phyloP scores from a whole-genome alignment of 2,888 invertebrate genomes.

The Torymus aiolomorphi region DNA sequence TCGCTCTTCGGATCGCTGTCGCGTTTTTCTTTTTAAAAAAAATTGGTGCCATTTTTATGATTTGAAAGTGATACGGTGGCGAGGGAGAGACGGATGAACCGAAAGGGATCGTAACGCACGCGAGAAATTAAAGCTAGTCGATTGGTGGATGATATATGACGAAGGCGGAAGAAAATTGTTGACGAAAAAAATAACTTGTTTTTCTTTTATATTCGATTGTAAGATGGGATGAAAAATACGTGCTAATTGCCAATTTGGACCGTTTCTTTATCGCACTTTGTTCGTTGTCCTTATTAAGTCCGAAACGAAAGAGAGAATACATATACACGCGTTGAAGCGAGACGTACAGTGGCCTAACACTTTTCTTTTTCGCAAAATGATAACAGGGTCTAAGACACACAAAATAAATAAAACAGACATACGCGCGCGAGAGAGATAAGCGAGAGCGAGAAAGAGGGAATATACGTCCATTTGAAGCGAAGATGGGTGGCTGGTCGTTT shows the following conservation, averaged over 20 bases:
- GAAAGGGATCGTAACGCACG: slow-evolving; percentile 40
- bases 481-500: slow-evolving; percentile 15
- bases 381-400: slow-evolving; percentile 57
- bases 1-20: neutral
- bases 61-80: neutral
- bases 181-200: slow-evolving; percentile 14
- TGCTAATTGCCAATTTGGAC: slow-evolving; percentile 41
- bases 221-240: slow-evolving; percentile 7
- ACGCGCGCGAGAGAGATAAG: slow-evolving; percentile 23
- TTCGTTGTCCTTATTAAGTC: slow-evolving; percentile 21
- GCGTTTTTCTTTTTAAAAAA: neutral
- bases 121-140: slow-evolving; percentile 69
- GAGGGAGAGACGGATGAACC: slow-evolving; percentile 60
- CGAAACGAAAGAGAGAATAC: slow-evolving; percentile 9
- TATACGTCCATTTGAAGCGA: slow-evolving; percentile 43
- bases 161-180: slow-evolving; percentile 30
- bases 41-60: slow-evolving; percentile 46
- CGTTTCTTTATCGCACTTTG: slow-evolving; percentile 34
- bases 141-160: slow-evolving; percentile 45
- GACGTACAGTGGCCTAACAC: slow-evolving; percentile 53
- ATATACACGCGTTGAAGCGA: slow-evolving; percentile 30
- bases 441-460: neutral
- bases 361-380: slow-evolving; percentile 50
- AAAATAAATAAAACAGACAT: slow-evolving; percentile 4
- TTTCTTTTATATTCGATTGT: slow-evolving; percentile 33